Evolutionary conservation across 2,888 invertebrate genomes (phyloP), one percentile per base, ranked within the genome.

Genomic region (Acheta domesticus): DNA sequence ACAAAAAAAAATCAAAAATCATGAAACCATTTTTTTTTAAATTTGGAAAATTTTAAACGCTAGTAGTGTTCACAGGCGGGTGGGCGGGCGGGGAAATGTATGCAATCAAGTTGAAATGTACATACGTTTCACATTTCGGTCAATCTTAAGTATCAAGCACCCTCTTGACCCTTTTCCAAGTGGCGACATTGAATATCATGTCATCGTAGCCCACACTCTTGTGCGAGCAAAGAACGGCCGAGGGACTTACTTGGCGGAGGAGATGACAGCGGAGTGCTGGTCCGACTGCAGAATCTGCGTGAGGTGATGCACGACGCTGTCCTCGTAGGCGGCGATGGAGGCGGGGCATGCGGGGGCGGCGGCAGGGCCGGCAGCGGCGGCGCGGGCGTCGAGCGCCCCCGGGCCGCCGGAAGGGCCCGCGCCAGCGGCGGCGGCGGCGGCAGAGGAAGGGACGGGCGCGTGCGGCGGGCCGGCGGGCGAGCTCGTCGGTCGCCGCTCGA

Each of bases 281-380:
- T 94, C 92, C 12, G 94, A 93, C 84, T 94, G 95, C 83, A 97
- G 90, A 84, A 98, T 95, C 84, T 94, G 94, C 80, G 95, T 93
- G 82, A 97, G 89, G 86, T 96, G 95, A 76, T 91, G 91, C 77
- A 95, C 92, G 73, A 95, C 91, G 19, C 91, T 92, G 83, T 93
- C 92, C 85, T 95, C 94, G 87, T 93, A 94, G 83, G 94, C 92
- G 12, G 93, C 90, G 83, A 91, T 91, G 82, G 88, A 88, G 20
- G 86, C 84, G 12, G 87, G 81, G 62, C 62, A 5, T 4, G 14
- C 16, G 16, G 62, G 16, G 62, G 12, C 14, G 62, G 62, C n/a
- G 62, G 62, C 14, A 8, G 62, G 12, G 16, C 0, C 62, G 62
- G 62, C 14, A 0, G 62, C 14, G 62, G 62, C 14, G 62, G 16